Evolutionary conservation across 2,888 invertebrate species (phyloP), one percentile per base, ranked within the genome.

Genomic region (Nymphalis polychloros): DNA sequence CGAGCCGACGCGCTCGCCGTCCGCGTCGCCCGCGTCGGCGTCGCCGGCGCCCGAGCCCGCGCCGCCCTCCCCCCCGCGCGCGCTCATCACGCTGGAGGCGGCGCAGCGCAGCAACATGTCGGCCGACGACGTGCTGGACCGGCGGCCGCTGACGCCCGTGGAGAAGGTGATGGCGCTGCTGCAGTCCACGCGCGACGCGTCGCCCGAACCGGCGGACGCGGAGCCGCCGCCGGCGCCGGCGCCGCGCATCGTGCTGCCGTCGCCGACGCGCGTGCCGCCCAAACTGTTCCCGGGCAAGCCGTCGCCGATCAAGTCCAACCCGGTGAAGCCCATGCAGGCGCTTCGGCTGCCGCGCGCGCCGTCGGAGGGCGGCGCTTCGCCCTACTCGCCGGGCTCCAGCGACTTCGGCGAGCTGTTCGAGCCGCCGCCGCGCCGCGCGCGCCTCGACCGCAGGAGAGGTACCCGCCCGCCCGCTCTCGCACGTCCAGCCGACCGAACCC

Each of bases 301-400:
- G 67, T 89, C 89, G 65, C 93, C 93, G 13, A 93, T 94, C 78
- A 94, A 94, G 84, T 93, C 94, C 31, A 93, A 93, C 76, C 94
- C 94, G 23, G 93, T 93, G 78, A 94, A 94, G 81, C 93, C 94
- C 47, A 92, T 93, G 92, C 93, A 86, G 72, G 77, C 77, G 57
- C 48, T 84, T 70, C 78, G 80, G 72, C 78, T 81, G 75, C 81
- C 83, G 72, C 81, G 83, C 76, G 85, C 69, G 70, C 74, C 69
- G 68, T 70, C 90, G 50, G 95, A 95, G 75, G 94, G 94, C 74
- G 93, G 96, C 75, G 85, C 86, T 59, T 97, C 97, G 27, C 98
- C 97, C 0, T 97, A 97, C 89, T 97, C 97, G 61, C 97, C 97
- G 0, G 97, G 96, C 59, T 97, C 97, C n/a, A 96, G 96, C 78